Conservation (phyloP, 2,113 vertebrate species). For the Pavo muticus region DNA sequence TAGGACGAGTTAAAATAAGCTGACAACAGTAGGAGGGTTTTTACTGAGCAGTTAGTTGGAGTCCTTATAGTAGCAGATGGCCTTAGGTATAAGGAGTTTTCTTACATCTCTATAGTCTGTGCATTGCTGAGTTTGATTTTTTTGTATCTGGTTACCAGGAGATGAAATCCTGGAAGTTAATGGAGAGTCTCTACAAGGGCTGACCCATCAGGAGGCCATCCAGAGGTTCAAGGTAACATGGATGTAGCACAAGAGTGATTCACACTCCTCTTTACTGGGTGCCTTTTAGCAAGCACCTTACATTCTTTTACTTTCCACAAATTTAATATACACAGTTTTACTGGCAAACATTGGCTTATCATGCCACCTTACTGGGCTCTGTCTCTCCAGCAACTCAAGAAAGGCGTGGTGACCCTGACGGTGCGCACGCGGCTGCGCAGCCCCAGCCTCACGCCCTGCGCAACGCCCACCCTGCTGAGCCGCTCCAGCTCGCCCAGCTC, state of each 20-base stretch:
- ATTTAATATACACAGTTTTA: not conserved
- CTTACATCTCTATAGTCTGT: not conserved
- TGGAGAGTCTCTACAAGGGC: conserved; percentile 93
- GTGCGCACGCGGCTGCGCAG: conserved; percentile 94
- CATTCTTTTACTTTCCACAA: not conserved
- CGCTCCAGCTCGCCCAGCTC: conserved; percentile 92
- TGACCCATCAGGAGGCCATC: conserved; percentile 96
- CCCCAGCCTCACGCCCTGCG: conserved; percentile 92
- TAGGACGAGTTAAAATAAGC: conserved; percentile 27
- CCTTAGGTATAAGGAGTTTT: not conserved
- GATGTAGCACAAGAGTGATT: not conserved
- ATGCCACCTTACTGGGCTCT: fast-evolving
- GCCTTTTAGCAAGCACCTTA: fast-evolving
- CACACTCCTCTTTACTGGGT: not conserved
- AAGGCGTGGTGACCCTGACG: conserved; percentile 92
- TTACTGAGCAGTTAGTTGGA: not conserved
- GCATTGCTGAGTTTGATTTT: conserved; percentile 33
- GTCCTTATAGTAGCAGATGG: not conserved
- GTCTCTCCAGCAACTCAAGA: conserved; percentile 90
- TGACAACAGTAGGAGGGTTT: conserved; percentile 14
- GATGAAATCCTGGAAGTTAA: conserved; percentile 97
- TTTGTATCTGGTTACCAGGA: conserved; percentile 78
- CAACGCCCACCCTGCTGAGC: conserved; percentile 89
- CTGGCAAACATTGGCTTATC: not conserved
- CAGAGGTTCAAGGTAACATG: conserved; percentile 93